Evolutionary conservation across 2,797 vertebrate species (phyloP), one percentile per base, ranked within the genome.

Genomic region (Anguilla anguilla): DNA sequence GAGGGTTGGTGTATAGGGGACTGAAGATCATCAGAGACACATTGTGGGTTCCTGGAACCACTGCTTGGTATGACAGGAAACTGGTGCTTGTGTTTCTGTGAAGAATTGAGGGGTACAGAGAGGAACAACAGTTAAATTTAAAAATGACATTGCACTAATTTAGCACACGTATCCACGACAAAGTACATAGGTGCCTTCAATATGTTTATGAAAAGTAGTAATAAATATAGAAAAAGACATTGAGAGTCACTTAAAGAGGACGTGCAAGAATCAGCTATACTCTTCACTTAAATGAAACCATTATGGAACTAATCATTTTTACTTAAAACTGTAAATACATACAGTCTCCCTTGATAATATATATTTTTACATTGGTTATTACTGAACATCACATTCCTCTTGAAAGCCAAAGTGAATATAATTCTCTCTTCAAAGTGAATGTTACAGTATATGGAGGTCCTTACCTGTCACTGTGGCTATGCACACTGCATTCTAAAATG

Each of bases 61-160:
- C 43, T 1, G 87, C 77, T 11, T 3, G 86, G 46, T 83, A 64
- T 17, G 51, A 49, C 1, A 51, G 19, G 72, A 85, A 87, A 28
- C 91, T 92, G 86, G 28, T 51, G 31, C 46, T 69, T 7, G 88
- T 77, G 61, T 86, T 89, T 67, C 85, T 89, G 88, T 57, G 85
- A 49, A 22, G 11, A 84, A 83, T n/a, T 43, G 22, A 61, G 43
- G 84, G 61, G 28, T 43, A 46, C 19, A 7, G 0, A 69, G 39
- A 46, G 57, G 35, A 25, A 61, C 28, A 9, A 64, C 17, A 64
- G 61, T 22, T 55, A 55, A 15, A 55, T 55, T 55, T 11, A 15
- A 55, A 55, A 11, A 55, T 11, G 15, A 15, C 53, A 55, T 55
- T 15, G 13, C 53, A 55, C 11, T 55, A 55, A 55, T 55, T 55